These are phyloP conservation scores for Polymixis flavicincta DNA, from an alignment of 2,888 invertebrate genomes.

Conservation along the genomic window DNA sequence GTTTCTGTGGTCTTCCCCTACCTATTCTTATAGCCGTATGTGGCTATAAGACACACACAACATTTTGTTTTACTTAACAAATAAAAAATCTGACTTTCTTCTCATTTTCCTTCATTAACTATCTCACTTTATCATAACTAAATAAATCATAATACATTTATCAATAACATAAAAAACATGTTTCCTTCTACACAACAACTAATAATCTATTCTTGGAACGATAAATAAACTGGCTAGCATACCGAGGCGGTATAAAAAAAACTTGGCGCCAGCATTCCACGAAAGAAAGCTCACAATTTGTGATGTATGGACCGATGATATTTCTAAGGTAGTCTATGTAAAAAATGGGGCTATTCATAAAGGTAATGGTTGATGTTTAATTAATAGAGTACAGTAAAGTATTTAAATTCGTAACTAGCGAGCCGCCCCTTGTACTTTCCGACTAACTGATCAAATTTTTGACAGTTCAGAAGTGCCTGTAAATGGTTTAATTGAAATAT, in stretches of 20 bases:
- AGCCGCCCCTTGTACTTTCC: no score
- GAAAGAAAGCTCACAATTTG: constrained; percentile 39
- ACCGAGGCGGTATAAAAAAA: constrained; percentile 58
- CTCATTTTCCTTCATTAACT: background rate
- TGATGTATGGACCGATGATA: constrained; percentile 13
- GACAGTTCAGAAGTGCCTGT: no score
- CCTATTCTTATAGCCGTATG: no score
- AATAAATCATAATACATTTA: background rate
- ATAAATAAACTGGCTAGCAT: constrained; percentile 54
- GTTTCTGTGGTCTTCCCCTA: no score
- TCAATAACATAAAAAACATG: constrained; percentile 25
- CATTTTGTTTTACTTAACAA: no score
- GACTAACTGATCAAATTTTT: no score
- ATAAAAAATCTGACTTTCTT: no score
- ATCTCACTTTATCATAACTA: background rate
- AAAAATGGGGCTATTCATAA: background rate
- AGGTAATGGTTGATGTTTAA: background rate
- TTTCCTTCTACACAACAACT: constrained; percentile 30
- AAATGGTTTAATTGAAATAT: no score
- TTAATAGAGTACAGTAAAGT: background rate
- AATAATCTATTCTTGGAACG: constrained; percentile 55
- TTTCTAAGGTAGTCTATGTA: background rate
- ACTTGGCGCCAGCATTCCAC: constrained; percentile 63
- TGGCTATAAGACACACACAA: no score
- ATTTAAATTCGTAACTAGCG: background rate